Evolutionary conservation across 2,888 invertebrate genomes (phyloP).

Genomic region (Cyclophora albipunctata): DNA sequence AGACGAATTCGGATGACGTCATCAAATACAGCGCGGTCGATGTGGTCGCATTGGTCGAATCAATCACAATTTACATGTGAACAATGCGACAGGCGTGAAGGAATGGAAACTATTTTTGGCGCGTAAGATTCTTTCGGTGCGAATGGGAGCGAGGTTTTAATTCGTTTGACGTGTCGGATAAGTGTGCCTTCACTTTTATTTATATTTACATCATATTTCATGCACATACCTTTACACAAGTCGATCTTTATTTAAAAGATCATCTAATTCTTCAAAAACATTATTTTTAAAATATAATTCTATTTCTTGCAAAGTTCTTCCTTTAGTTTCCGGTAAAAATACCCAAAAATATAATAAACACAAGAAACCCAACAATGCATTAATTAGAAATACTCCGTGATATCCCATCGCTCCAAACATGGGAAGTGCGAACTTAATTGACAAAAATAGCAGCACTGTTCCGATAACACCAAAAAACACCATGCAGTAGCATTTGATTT

Average conservation of each 20-base stretch:
- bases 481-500: slow-evolving; percentile 22
- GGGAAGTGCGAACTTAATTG: slow-evolving; percentile 16
- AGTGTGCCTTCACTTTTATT: no score
- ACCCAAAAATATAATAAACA: slow-evolving; percentile 24
- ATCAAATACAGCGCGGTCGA: no score
- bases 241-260: neutral
- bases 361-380: slow-evolving; percentile 15
- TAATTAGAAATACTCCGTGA: slow-evolving; percentile 26
- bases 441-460: slow-evolving; percentile 19
- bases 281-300: slow-evolving; percentile 26
- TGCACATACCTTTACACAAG: no score
- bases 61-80: no score
- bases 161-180: no score
- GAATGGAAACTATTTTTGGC: no score
- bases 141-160: no score
- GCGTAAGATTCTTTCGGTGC: no score
- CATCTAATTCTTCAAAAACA: slow-evolving; percentile 4
- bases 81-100: no score
- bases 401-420: slow-evolving; percentile 22
- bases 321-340: slow-evolving; percentile 29
- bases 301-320: slow-evolving; percentile 27
- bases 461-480: slow-evolving; percentile 14
- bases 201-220: no score
- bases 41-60: no score
- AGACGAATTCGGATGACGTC: no score